A percentile compares a stretch with the other conserved stretches of the same genome.
These are phyloP conservation scores for Nemapogon koenigi DNA, from an alignment of 2,888 invertebrate genomes.

Conservation along the genomic window DNA sequence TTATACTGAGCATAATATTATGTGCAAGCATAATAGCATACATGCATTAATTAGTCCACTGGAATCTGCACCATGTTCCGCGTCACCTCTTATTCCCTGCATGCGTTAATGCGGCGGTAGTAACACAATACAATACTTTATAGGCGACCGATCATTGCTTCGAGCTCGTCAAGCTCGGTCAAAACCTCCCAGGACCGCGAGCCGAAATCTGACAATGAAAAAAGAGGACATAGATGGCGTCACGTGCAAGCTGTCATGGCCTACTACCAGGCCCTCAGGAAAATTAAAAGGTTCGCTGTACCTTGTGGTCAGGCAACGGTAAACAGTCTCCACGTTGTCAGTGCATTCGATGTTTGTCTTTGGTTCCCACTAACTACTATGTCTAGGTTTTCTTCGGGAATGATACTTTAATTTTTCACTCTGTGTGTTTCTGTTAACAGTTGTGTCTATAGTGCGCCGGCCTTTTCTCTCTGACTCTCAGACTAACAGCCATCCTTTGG, in stretches of 20 bases:
- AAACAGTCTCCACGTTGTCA: slow-evolving; percentile 42
- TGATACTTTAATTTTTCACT: slow-evolving; percentile 44
- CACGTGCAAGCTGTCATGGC: slow-evolving; percentile 89
- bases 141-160: slow-evolving; percentile 58
- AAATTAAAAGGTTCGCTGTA: slow-evolving; percentile 82
- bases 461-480: slow-evolving; percentile 3
- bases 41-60: slow-evolving; percentile 31
- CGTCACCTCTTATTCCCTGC: too few species aligned
- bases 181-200: slow-evolving; percentile 51
- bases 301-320: slow-evolving; percentile 32
- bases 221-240: slow-evolving; percentile 79
- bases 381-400: slow-evolving; percentile 56
- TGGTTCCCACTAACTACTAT: slow-evolving; percentile 49
- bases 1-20: too few species aligned
- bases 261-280: slow-evolving; percentile 87
- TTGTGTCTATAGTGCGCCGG: slow-evolving; percentile 28
- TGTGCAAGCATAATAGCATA: slow-evolving; percentile 29
- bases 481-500: slow-evolving; percentile 11
- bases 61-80: slow-evolving; percentile 52
- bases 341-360: slow-evolving; percentile 48
- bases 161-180: slow-evolving; percentile 55
- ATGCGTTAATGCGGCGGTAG: neutral
- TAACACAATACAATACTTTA: slow-evolving; percentile 5
- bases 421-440: slow-evolving; percentile 51
- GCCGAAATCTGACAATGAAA: slow-evolving; percentile 48